Evolutionary conservation across 2,888 invertebrate genomes (phyloP).

Genomic region (Apantesis nais): DNA sequence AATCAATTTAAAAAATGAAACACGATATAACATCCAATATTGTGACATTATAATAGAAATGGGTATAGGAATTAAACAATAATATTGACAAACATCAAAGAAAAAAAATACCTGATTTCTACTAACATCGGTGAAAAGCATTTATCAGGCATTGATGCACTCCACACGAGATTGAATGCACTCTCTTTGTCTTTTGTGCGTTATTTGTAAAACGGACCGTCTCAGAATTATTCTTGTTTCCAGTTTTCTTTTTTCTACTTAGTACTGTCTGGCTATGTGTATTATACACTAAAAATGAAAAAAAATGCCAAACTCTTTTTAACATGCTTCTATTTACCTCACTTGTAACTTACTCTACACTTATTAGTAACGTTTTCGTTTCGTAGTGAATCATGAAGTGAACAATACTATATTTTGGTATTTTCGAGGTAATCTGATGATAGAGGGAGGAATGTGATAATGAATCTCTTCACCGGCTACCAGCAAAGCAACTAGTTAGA

Average conservation of each 20-base stretch:
- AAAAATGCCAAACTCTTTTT: background rate
- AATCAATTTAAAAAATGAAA: background rate
- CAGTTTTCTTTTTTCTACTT: slow-evolving; percentile 26
- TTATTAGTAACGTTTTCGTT: background rate
- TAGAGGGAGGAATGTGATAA: background rate
- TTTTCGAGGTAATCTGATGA: too few relatives aligned
- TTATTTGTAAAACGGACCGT: slow-evolving; percentile 36
- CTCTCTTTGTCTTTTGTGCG: slow-evolving; percentile 38
- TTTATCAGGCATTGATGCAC: slow-evolving; percentile 23
- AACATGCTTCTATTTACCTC: background rate
- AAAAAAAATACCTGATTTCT: background rate
- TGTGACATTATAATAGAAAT: too few relatives aligned
- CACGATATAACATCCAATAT: background rate
- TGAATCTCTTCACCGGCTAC: background rate
- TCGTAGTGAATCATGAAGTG: background rate
- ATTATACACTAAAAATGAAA: background rate
- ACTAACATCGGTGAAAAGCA: slow-evolving; percentile 20
- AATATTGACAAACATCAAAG: too few relatives aligned
- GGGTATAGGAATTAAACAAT: too few relatives aligned
- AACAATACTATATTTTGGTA: too few relatives aligned
- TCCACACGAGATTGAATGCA: slow-evolving; percentile 25
- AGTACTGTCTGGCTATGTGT: background rate
- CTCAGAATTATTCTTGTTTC: slow-evolving; percentile 27
- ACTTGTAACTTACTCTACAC: background rate
- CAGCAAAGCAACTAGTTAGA: too few relatives aligned